A percentile compares a stretch with the other conserved stretches of the same genome.
phyloP scores from a whole-genome alignment of 1,140 invertebrate species.

The Maconellicoccus hirsutus region DNA sequence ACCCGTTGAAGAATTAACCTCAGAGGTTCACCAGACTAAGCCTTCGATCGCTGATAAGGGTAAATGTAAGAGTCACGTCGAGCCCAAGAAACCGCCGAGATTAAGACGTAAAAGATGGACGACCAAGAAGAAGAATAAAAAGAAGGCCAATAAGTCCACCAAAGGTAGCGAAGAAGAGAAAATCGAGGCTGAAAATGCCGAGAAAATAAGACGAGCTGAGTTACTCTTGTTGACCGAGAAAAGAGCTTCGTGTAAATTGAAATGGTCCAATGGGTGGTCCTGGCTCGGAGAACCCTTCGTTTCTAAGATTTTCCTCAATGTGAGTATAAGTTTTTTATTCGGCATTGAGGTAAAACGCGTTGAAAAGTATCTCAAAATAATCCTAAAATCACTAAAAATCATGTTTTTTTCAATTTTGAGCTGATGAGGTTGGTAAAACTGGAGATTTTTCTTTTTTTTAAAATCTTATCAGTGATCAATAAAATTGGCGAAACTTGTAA shows the following conservation, averaged over 20 bases:
- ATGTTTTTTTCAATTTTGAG: too few species aligned
- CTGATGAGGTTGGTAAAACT: too few species aligned
- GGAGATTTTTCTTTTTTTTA: too few species aligned
- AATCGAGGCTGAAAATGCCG: slow-evolving; percentile 17
- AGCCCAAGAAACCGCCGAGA: neutral
- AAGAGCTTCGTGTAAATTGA: slow-evolving; percentile 35
- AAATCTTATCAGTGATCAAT: too few species aligned
- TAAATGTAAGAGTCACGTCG: neutral
- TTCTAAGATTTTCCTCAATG: slow-evolving; percentile 74
- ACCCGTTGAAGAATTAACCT: neutral
- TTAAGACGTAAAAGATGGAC: neutral
- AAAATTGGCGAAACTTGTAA: too few species aligned
- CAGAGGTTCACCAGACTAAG: neutral
- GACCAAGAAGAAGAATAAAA: neutral
- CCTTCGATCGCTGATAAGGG: neutral
- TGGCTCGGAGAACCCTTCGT: slow-evolving; percentile 76
- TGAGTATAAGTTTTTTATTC: slow-evolving; percentile 39
- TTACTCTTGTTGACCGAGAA: neutral
- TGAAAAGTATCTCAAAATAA: too few species aligned
- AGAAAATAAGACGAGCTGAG: slow-evolving; percentile 19
- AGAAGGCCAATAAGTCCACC: neutral
- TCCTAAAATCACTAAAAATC: too few species aligned
- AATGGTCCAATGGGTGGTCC: slow-evolving; percentile 84
- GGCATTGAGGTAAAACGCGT: too few species aligned
- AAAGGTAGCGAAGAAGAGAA: slow-evolving; percentile 24